phyloP scores from a whole-genome alignment of 2,888 invertebrate species.

The Drosophila borealis region DNA sequence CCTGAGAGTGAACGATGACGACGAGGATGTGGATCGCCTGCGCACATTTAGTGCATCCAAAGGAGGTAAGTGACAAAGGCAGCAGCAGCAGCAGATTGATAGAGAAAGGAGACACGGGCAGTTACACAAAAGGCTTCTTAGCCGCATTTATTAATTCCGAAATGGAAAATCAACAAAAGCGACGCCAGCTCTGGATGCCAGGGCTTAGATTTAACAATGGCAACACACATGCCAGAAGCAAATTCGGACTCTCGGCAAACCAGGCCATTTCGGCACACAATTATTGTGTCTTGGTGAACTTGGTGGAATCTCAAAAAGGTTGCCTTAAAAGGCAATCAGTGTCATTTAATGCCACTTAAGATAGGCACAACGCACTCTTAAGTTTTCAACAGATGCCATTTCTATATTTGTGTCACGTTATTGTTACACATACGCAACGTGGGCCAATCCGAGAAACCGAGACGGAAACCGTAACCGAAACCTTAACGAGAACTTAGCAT shows the following conservation, averaged over 20 bases:
- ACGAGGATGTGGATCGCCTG: slow-evolving; percentile 95
- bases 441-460: slow-evolving; percentile 11
- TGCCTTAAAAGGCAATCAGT: slow-evolving; percentile 53
- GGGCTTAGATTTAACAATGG: slow-evolving; percentile 49
- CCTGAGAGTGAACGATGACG: slow-evolving; percentile 85
- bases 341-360: slow-evolving; percentile 70
- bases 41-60: slow-evolving; percentile 97
- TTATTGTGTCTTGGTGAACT: slow-evolving; percentile 40
- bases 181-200: slow-evolving; percentile 30
- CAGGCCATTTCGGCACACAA: slow-evolving; percentile 32
- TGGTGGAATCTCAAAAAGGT: slow-evolving; percentile 65
- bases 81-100: background rate
- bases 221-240: background rate
- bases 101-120: background rate
- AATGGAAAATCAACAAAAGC: slow-evolving; percentile 69
- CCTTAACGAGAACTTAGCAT: slow-evolving; percentile 18
- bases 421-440: slow-evolving; percentile 68
- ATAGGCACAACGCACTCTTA: slow-evolving; percentile 19
- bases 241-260: no score
- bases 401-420: slow-evolving; percentile 72
- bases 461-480: slow-evolving; percentile 11
- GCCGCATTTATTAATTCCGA: slow-evolving; percentile 64
- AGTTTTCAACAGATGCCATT: slow-evolving; percentile 19
- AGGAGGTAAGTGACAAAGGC: slow-evolving; percentile 87
- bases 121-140: slow-evolving; percentile 38